Conservation (phyloP, 2,113 vertebrate species). For the Accipiter cooperii region DNA sequence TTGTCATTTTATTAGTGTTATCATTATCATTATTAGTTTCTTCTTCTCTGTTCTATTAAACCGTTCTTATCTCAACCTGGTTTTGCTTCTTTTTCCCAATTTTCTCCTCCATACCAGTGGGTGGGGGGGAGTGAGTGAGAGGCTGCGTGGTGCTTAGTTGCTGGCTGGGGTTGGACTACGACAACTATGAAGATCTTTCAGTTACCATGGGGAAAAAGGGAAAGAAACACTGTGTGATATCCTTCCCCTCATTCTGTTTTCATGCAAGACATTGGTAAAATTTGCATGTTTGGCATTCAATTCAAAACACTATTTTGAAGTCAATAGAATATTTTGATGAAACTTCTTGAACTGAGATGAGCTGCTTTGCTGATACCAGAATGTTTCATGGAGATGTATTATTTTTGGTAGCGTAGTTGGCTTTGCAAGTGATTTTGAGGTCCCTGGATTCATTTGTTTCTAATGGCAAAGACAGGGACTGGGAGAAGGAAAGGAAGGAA, state of each 20-base stretch:
- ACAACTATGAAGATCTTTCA: neutral
- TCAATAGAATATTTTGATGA: neutral
- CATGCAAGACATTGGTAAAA: neutral
- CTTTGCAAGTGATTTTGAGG: neutral
- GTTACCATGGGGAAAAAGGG: neutral
- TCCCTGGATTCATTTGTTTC: neutral
- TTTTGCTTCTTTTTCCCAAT: too few relatives aligned
- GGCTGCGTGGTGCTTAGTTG: too few relatives aligned
- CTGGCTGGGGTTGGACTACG: too few relatives aligned
- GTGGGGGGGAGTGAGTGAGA: too few relatives aligned
- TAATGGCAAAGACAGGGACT: neutral
- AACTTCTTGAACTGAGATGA: neutral
- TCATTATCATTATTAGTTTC: too few relatives aligned
- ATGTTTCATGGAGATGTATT: neutral
- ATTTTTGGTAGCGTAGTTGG: neutral
- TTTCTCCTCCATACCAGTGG: too few relatives aligned
- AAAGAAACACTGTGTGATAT: neutral
- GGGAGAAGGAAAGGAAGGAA: neutral
- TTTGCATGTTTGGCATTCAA: neutral
- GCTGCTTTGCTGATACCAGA: neutral
- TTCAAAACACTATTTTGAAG: neutral
- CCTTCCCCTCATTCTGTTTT: neutral
- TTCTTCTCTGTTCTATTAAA: too few relatives aligned
- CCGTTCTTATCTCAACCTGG: too few relatives aligned
- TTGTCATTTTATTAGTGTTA: too few relatives aligned